Percentiles rank a stretch among this genome's conserved stretches.
Evolutionary conservation across 2,113 vertebrate species (phyloP).

Genomic region (Calcarius ornatus): DNA sequence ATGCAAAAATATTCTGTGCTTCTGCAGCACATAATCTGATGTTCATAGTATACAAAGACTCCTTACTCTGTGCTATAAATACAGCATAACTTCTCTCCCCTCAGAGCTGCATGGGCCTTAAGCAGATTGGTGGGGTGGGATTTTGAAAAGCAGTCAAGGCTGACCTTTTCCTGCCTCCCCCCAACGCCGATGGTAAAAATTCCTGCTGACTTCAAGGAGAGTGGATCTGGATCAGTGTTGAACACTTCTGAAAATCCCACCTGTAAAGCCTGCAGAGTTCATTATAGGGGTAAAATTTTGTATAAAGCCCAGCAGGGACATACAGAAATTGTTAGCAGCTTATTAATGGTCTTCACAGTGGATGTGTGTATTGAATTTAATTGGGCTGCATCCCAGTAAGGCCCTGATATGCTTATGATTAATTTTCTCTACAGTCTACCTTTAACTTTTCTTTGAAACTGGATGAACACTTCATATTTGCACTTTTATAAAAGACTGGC

Average conservation of each 20-base stretch:
- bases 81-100: neutral
- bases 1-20: neutral
- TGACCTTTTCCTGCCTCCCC: conserved; percentile 23
- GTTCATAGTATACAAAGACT: neutral
- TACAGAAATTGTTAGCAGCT: conserved; percentile 45
- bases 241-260: conserved; percentile 53
- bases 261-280: conserved; percentile 57
- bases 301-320: conserved; percentile 48
- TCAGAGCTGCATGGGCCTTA: accelerated
- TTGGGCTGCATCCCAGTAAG: conserved; percentile 40
- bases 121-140: neutral
- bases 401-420: conserved; percentile 30
- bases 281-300: conserved; percentile 51
- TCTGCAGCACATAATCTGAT: neutral
- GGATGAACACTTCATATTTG: neutral
- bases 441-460: conserved; percentile 8
- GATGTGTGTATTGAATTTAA: conserved; percentile 46
- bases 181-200: conserved; percentile 6
- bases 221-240: conserved; percentile 21
- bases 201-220: conserved; percentile 47
- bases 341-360: conserved; percentile 49
- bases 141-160: neutral
- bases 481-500: neutral
- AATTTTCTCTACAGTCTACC: conserved; percentile 18
- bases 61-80: neutral